These are phyloP conservation scores for Ctenodactylus gundi DNA, from an alignment of 2,113 vertebrate species.

Conservation along the genomic window DNA sequence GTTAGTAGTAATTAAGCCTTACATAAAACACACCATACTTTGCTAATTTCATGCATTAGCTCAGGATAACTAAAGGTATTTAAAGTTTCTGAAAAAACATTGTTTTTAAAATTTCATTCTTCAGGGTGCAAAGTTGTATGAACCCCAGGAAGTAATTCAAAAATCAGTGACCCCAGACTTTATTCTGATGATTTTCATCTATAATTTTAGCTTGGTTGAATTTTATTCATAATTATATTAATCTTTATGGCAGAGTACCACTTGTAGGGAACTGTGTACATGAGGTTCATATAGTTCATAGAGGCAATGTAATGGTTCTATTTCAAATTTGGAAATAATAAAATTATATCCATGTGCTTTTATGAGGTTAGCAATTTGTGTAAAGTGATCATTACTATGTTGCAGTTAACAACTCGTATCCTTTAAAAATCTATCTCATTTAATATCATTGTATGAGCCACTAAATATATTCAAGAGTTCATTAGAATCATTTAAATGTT, in stretches of 20 bases:
- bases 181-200: neutral
- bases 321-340: conserved; percentile 61
- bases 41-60: neutral
- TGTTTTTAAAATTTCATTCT: neutral
- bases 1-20: conserved; percentile 16
- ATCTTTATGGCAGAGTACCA: neutral
- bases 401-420: conserved; percentile 52
- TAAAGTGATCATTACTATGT: conserved; percentile 53
- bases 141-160: neutral
- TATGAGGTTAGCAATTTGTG: conserved; percentile 34
- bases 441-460: conserved; percentile 67
- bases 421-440: conserved; percentile 63
- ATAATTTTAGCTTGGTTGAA: neutral
- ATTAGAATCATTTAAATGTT: conserved; percentile 63
- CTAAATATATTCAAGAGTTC: conserved; percentile 59
- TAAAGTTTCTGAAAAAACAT: neutral
- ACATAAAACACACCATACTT: neutral
- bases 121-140: neutral
- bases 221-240: neutral
- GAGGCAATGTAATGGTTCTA: conserved; percentile 1
- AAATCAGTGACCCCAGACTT: neutral
- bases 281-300: neutral
- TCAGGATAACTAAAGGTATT: neutral
- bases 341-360: conserved; percentile 44
- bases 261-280: neutral